A percentile compares a stretch with the other conserved stretches of the same genome.
Evolutionary conservation across 2,797 vertebrate species (phyloP).

Genomic region (Pseudomugil gertrudae): DNA sequence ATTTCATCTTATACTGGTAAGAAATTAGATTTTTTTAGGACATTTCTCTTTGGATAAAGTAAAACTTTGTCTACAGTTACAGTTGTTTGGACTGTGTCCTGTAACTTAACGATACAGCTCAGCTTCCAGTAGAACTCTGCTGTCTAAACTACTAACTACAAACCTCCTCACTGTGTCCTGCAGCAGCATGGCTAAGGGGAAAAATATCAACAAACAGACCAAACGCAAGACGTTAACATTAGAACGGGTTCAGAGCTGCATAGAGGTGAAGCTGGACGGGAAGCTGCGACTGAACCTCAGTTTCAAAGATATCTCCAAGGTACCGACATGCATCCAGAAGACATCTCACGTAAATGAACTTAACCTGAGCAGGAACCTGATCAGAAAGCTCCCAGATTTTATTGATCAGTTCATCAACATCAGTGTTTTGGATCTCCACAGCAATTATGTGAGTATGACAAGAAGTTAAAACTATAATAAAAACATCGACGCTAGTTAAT

Average conservation of each 20-base stretch:
- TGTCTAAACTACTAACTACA: conserved; percentile 25
- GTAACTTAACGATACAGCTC: conserved; percentile 25
- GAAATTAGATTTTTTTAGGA: too few relatives aligned
- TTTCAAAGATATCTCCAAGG: conserved; percentile 85
- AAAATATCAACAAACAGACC: conserved; percentile 60
- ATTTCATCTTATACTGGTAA: too few relatives aligned
- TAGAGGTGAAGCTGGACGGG: conserved; percentile 82
- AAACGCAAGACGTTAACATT: conserved; percentile 86
- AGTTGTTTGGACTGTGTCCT: neutral
- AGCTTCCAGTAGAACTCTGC: conserved; percentile 15
- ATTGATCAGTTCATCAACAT: conserved; percentile 85
- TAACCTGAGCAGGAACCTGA: conserved; percentile 89
- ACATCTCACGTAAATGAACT: conserved; percentile 86
- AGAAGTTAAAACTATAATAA: too few relatives aligned
- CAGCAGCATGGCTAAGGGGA: conserved; percentile 82
- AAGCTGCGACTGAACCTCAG: conserved; percentile 87
- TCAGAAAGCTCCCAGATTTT: conserved; percentile 86
- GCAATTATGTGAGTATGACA: conserved; percentile 71
- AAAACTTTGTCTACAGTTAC: conserved; percentile 42
- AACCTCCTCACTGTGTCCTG: conserved; percentile 8
- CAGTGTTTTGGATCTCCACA: conserved; percentile 89
- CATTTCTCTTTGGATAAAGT: too few relatives aligned
- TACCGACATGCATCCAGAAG: conserved; percentile 88
- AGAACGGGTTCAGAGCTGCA: conserved; percentile 82
- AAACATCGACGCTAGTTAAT: too few relatives aligned